These are phyloP conservation scores for Ophonus ardosiacus DNA, from an alignment of 2,888 invertebrate species.

Conservation along the genomic window DNA sequence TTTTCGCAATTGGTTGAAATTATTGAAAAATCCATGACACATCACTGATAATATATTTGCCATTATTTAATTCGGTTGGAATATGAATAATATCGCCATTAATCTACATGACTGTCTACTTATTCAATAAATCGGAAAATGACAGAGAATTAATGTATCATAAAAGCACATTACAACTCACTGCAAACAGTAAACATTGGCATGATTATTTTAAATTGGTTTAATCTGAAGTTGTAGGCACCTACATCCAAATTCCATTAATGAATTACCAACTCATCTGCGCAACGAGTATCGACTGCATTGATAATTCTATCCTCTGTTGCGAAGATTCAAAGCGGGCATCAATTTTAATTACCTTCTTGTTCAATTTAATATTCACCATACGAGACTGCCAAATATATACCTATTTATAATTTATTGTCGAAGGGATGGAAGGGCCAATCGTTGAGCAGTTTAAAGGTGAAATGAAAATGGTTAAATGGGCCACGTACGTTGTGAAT, in stretches of 20 bases:
- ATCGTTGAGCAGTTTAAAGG: no score
- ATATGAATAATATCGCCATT: neutral
- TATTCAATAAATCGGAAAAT: conserved; percentile 28
- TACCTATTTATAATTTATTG: no score
- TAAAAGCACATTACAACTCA: conserved; percentile 25
- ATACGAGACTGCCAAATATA: neutral
- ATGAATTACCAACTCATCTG: conserved; percentile 29
- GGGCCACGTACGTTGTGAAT: no score
- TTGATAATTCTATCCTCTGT: neutral
- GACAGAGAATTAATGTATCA: conserved; percentile 1
- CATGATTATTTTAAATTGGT: conserved; percentile 43
- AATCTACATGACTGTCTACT: conserved; percentile 12
- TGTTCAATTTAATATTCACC: neutral
- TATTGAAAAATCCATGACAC: no score
- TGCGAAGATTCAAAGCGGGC: neutral
- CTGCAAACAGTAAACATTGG: conserved; percentile 20
- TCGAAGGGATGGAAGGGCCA: no score
- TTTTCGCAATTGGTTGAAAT: no score
- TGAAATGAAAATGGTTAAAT: no score
- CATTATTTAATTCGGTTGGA: neutral
- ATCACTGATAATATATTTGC: neutral
- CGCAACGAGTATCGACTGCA: neutral
- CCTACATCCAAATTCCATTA: conserved; percentile 50
- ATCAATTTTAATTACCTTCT: conserved; percentile 8
- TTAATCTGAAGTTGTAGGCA: conserved; percentile 27